Evolutionary conservation across 1,140 invertebrate species (phyloP).

Genomic region (Cepaea nemoralis): DNA sequence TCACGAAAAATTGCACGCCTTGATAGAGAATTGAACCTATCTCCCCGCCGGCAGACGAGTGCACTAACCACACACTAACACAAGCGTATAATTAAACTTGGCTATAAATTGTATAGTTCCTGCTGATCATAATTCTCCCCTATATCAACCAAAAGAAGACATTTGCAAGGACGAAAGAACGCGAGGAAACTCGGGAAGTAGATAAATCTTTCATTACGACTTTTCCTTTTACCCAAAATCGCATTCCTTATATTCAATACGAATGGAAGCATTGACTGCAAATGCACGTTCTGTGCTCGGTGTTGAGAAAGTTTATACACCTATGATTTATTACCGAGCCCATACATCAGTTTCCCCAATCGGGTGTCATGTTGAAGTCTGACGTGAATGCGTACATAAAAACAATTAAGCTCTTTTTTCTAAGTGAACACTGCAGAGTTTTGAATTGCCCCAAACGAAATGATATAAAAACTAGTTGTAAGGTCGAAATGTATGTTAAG

Average conservation of each 20-base stretch:
- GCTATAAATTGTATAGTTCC: too few species aligned
- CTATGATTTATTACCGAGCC: not conserved
- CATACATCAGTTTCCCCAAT: constrained; percentile 2
- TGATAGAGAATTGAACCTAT: too few species aligned
- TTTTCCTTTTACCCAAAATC: not conserved
- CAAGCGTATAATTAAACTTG: too few species aligned
- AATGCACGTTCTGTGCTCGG: constrained; percentile 13
- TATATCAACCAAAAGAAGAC: too few species aligned
- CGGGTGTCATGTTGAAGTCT: constrained; percentile 13
- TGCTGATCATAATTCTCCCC: too few species aligned
- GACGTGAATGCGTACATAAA: not conserved
- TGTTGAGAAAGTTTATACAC: not conserved
- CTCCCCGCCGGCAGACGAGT: too few species aligned
- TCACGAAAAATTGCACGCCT: too few species aligned
- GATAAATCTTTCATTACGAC: not conserved
- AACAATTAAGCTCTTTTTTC: not conserved
- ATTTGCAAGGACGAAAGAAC: too few species aligned
- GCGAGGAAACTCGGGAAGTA: too few species aligned
- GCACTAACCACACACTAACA: too few species aligned
- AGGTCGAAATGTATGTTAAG: too few species aligned
- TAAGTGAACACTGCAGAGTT: not conserved
- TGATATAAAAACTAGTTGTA: not conserved
- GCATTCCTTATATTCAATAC: not conserved
- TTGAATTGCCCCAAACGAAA: not conserved
- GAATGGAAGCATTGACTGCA: not conserved